Conservation (phyloP, 1,140 invertebrate species). For the Dufourea novaeangliae region DNA sequence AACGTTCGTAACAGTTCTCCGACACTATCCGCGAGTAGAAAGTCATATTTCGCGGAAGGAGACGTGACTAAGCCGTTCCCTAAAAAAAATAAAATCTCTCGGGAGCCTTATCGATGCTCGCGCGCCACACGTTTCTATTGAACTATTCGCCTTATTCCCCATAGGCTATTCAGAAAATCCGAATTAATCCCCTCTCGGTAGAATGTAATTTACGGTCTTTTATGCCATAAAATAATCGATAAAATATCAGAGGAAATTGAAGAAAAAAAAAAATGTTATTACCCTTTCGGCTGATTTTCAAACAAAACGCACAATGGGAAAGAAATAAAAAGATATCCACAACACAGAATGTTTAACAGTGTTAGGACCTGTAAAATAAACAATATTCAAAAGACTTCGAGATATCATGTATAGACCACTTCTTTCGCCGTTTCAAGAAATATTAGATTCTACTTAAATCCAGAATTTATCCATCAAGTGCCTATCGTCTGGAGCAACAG, state of each 20-base stretch:
- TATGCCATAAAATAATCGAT: neutral
- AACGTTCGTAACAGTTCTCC: slow-evolving; percentile 9
- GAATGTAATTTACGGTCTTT: slow-evolving; percentile 15
- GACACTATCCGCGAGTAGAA: slow-evolving; percentile 17
- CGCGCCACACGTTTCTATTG: neutral
- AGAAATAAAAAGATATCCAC: too few relatives aligned
- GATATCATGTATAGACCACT: too few relatives aligned
- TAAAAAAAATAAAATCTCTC: neutral
- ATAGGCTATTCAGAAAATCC: neutral
- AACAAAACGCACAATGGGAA: too few relatives aligned
- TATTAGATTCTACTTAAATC: too few relatives aligned
- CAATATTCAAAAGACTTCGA: too few relatives aligned
- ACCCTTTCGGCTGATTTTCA: neutral
- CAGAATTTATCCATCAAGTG: too few relatives aligned
- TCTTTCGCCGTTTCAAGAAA: too few relatives aligned
- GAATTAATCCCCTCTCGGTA: neutral
- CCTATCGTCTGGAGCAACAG: too few relatives aligned
- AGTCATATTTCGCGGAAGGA: slow-evolving; percentile 20
- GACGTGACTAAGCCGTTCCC: neutral
- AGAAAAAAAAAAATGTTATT: neutral
- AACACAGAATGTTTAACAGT: too few relatives aligned
- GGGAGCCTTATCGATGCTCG: neutral
- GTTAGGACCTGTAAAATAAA: too few relatives aligned
- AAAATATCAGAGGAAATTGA: too few relatives aligned
- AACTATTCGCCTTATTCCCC: neutral